Conservation (phyloP, 2,113 vertebrate species). For the Tupaia chinensis region DNA sequence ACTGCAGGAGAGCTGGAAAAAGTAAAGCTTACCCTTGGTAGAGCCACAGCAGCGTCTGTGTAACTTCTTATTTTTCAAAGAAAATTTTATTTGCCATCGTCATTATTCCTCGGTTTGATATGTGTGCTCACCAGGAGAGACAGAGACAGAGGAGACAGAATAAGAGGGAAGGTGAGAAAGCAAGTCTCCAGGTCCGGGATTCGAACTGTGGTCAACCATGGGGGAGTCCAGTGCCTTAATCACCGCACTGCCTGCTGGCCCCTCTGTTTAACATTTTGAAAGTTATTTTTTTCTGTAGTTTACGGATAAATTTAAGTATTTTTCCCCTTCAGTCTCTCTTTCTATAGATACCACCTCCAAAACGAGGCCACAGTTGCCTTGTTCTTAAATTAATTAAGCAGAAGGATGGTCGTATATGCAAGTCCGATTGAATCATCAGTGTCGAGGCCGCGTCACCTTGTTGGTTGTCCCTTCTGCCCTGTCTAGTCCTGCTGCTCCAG, state of each 20-base stretch:
- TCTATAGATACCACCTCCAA: neutral
- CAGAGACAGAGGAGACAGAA: no score
- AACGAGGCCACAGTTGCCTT: neutral
- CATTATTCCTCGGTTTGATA: no score
- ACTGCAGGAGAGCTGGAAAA: slow-evolving; percentile 38
- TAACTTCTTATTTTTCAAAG: no score
- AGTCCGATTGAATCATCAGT: neutral
- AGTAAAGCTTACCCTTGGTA: neutral
- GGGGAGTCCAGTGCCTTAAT: no score
- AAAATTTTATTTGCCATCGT: no score
- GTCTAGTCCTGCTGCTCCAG: neutral
- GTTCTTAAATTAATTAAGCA: slow-evolving; percentile 43
- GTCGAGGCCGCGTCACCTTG: neutral
- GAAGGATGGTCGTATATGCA: neutral
- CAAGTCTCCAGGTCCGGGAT: no score
- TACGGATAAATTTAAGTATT: neutral
- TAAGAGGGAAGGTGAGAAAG: no score
- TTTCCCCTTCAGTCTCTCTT: neutral
- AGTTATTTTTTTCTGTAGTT: neutral
- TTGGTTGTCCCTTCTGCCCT: neutral
- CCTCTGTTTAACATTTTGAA: slow-evolving; percentile 8
- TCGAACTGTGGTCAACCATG: no score
- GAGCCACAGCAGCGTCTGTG: neutral
- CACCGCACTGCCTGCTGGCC: no score
- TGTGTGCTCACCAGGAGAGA: no score